phyloP scores from a whole-genome alignment of 2,888 invertebrate genomes.

The Tubiluchus corallicola region DNA sequence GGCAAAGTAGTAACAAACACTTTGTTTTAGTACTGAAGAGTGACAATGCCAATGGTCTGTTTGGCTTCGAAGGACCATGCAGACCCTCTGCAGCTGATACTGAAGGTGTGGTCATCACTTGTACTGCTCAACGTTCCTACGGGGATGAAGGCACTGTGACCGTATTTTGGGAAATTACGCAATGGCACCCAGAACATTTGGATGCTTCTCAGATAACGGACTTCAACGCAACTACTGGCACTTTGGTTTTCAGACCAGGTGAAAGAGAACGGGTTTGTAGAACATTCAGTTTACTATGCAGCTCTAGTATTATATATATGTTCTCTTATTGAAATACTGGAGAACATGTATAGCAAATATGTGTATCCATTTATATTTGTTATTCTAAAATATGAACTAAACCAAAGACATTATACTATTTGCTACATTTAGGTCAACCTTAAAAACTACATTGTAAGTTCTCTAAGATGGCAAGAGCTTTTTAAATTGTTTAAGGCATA shows the following conservation, averaged over 20 bases:
- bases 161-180: constrained; percentile 20
- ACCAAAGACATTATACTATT: no score
- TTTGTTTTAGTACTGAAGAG: constrained; percentile 26
- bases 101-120: constrained; percentile 17
- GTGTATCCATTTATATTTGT: no score
- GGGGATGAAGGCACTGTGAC: constrained; percentile 23
- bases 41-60: constrained; percentile 28
- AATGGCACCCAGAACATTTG: constrained; percentile 9
- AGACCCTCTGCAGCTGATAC: constrained; percentile 14
- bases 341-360: no score
- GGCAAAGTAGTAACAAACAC: no score
- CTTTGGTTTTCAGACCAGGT: constrained; percentile 21
- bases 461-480: no score
- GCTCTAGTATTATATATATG: no score
- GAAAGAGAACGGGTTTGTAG: constrained; percentile 19
- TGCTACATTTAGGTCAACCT: no score
- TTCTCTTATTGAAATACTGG: no score
- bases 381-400: no score
- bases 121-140: constrained; percentile 19
- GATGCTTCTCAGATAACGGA: constrained; percentile 14
- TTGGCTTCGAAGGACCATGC: constrained; percentile 21
- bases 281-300: no score
- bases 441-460: no score
- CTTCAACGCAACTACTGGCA: constrained; percentile 20
- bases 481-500: no score